Base-by-base conservation (phyloP, 1,140 invertebrate genomes). In the Wasmannia auropunctata region DNA sequence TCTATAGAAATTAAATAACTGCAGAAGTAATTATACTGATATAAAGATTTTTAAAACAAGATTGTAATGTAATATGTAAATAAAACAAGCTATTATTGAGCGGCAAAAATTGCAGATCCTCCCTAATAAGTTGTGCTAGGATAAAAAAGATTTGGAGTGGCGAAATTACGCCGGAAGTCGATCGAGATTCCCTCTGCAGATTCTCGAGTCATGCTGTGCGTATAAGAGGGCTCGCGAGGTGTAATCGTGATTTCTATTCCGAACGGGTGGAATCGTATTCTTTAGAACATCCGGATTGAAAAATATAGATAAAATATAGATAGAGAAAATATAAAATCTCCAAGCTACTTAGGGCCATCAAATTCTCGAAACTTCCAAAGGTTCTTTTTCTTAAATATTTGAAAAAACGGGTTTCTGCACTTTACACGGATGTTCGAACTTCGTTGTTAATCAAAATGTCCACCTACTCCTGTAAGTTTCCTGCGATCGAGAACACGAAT, bases 201-300 rank as follows among this genome's bases (percentile, higher is more conserved):
- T 79, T 58, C 65, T 58, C 34, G 22, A 72, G 22, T 43, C 56
- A 81, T 72, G 63, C 28, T 81, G 79, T 46, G 79, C 79, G 51
- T 74, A 51, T 56, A 54, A 70, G 3, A 19, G 31, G 25, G 40
- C 14, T 74, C 67, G 49, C 37, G 63, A 11, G 34, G 19, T 40
- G 31, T 70, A 65, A 40, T 60, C 49, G 5, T 51, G 22, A 19
- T 70, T 43, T 19, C n/a, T 65, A 40, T 67, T 51, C 16, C 25
- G 3, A 81, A 56, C 37, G 37, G 58, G 22, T 37, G 46, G 25
- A 43, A 58, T 43, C 22, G 49, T n/a, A 56, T 70, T 11, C 65
- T 58, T 28, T 14, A n/a, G 34, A 46, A 70, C 31, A 28, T 28
- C 40, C 10, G 22, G n/a, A 37, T 72, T 83, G 25, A 43, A 58